phyloP scores from a whole-genome alignment of 1,140 invertebrate species.

The Meloidogyne exigua region DNA sequence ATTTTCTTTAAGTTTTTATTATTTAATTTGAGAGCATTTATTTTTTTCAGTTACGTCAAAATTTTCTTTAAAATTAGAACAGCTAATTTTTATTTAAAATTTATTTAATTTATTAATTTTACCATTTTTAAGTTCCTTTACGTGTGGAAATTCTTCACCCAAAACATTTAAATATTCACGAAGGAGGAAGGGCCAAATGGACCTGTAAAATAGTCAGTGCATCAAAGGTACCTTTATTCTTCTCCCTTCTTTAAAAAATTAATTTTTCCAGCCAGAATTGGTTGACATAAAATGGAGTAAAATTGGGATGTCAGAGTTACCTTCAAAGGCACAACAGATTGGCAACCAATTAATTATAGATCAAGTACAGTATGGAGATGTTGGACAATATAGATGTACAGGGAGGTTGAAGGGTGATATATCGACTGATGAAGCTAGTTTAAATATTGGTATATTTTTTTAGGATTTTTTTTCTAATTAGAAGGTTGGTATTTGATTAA shows the following conservation, averaged over 20 bases:
- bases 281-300: constrained; percentile 54
- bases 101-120: too few relatives aligned
- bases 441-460: constrained; percentile 25
- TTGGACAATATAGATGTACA: constrained; percentile 56
- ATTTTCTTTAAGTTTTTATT: not conserved
- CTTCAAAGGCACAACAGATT: constrained; percentile 38
- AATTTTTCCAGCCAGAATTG: constrained; percentile 47
- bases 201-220: constrained; percentile 46
- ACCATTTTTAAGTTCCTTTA: constrained; percentile 29
- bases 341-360: constrained; percentile 53
- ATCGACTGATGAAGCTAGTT: constrained; percentile 55
- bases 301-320: constrained; percentile 47
- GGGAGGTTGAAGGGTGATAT: constrained; percentile 41
- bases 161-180: constrained; percentile 49
- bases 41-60: too few relatives aligned
- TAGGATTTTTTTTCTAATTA: too few relatives aligned
- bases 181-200: constrained; percentile 59
- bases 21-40: too few relatives aligned
- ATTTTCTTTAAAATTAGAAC: too few relatives aligned
- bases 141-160: constrained; percentile 57
- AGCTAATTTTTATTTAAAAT: not conserved
- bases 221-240: too few relatives aligned
- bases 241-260: not conserved
- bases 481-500: too few relatives aligned
- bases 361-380: constrained; percentile 43